Evolutionary conservation across 2,113 vertebrate species (phyloP).

Genomic region (Lagopus muta): DNA sequence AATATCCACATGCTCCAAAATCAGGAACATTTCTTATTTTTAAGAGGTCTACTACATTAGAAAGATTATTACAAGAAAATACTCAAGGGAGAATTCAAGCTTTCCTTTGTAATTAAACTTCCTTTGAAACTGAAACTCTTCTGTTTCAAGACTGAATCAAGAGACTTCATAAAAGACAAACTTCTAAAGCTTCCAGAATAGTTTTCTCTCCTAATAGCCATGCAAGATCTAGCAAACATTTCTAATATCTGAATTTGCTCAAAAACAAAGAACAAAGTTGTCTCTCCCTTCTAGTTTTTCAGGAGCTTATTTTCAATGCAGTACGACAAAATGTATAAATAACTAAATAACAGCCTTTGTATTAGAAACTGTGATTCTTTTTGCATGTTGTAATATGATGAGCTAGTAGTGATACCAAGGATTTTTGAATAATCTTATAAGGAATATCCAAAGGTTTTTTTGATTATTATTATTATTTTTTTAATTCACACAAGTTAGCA

Average conservation of each 20-base stretch:
- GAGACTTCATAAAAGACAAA: conserved; percentile 1
- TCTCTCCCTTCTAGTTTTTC: background rate
- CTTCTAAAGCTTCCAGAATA: conserved; percentile 19
- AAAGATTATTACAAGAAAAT: conserved; percentile 53
- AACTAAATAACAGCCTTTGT: background rate
- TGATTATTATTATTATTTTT: background rate
- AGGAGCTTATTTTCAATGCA: background rate
- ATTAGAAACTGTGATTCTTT: background rate
- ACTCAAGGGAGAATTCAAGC: conserved; percentile 16
- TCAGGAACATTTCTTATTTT: conserved; percentile 24
- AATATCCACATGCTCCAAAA: conserved; percentile 19
- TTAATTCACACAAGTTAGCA: accelerated
- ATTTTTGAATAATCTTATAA: background rate
- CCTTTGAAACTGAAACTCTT: conserved; percentile 25
- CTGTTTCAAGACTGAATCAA: conserved; percentile 26
- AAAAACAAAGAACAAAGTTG: background rate
- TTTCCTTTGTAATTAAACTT: conserved; percentile 69
- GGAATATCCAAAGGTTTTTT: background rate
- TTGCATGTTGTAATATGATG: background rate
- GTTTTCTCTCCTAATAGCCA: background rate
- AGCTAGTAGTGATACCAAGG: background rate
- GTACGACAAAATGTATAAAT: background rate
- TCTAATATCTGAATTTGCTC: background rate
- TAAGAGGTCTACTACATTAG: conserved; percentile 18
- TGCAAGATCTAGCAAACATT: background rate